These are phyloP conservation scores for Ylistrum balloti DNA, from an alignment of 1,140 invertebrate genomes.

Conservation along the genomic window DNA sequence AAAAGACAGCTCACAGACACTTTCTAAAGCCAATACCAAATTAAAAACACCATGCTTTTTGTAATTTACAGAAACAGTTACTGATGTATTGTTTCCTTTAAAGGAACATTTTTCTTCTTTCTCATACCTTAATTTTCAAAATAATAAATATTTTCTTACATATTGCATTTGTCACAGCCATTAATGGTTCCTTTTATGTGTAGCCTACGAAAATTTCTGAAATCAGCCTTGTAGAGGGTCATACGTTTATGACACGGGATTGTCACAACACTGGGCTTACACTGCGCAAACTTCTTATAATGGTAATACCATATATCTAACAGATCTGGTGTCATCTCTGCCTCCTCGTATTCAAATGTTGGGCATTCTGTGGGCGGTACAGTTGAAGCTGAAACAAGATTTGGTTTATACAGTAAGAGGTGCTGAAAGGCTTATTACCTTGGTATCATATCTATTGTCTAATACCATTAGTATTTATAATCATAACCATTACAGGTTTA, in stretches of 20 bases:
- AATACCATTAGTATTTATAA: too few relatives aligned
- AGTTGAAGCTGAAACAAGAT: not conserved
- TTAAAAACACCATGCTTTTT: too few relatives aligned
- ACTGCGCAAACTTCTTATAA: not conserved
- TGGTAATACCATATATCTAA: not conserved
- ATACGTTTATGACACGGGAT: not conserved
- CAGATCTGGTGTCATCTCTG: not conserved
- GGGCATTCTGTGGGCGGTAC: not conserved
- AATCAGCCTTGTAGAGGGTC: slow-evolving; percentile 5
- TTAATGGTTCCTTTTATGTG: slow-evolving; percentile 11
- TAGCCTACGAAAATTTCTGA: not conserved
- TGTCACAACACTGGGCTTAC: not conserved
- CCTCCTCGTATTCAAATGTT: not conserved
- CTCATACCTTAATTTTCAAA: too few relatives aligned
- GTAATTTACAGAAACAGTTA: too few relatives aligned
- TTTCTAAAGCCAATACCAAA: too few relatives aligned
- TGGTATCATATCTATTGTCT: too few relatives aligned
- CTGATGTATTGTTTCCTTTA: too few relatives aligned
- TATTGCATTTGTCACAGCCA: not conserved
- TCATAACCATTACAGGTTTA: too few relatives aligned
- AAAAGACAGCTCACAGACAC: too few relatives aligned
- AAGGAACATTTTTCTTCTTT: too few relatives aligned
- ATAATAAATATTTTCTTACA: not conserved
- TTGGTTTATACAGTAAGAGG: too few relatives aligned
- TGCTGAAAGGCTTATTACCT: too few relatives aligned